Conservation (phyloP, 2,797 vertebrate genomes). For the Hozukius guyotensis region DNA sequence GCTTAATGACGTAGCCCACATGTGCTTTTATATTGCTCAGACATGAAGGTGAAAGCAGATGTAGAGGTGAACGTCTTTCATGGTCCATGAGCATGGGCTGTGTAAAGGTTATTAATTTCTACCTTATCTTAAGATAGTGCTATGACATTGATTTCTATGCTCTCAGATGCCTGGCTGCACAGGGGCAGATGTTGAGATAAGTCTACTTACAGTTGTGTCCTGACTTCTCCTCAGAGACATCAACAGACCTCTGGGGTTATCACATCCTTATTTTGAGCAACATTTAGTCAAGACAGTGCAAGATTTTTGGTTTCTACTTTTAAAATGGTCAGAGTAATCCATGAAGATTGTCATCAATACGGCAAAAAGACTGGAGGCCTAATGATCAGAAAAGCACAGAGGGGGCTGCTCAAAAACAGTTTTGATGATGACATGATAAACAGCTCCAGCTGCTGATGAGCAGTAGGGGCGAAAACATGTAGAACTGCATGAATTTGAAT, state of each 20-base stretch:
- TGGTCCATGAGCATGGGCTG: neutral
- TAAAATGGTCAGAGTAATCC: neutral
- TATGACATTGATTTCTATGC: neutral
- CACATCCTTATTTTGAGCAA: neutral
- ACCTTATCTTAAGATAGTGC: neutral
- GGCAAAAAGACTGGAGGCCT: neutral
- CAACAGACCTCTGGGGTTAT: neutral
- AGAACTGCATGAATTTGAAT: neutral
- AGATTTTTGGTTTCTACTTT: neutral
- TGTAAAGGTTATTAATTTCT: neutral
- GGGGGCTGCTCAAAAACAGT: neutral
- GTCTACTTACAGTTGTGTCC: neutral
- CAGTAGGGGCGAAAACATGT: neutral
- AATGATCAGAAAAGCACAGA: neutral
- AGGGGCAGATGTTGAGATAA: neutral
- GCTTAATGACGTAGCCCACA: neutral
- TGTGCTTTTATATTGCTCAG: neutral
- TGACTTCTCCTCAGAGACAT: neutral
- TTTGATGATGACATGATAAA: neutral
- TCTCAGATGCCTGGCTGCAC: neutral
- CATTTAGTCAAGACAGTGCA: neutral
- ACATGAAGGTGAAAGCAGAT: slow-evolving; percentile 4
- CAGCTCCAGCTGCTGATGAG: neutral
- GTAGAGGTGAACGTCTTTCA: neutral
- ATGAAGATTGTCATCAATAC: neutral